These are phyloP conservation scores for Ailuropoda melanoleuca DNA, from an alignment of 2,113 vertebrate species.

Conservation along the genomic window DNA sequence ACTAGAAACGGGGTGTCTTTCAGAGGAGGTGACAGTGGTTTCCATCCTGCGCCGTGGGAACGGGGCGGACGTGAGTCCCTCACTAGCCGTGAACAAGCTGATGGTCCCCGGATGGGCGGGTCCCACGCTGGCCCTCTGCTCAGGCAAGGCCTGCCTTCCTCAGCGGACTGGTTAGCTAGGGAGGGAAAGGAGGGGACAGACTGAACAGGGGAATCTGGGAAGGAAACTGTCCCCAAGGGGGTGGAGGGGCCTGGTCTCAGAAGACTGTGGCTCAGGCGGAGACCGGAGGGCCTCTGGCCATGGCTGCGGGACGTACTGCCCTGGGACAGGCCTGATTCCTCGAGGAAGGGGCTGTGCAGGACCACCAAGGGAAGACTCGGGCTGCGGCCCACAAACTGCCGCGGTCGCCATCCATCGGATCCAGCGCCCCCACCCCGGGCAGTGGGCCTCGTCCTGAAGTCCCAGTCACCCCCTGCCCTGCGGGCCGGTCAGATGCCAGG, in stretches of 20 bases:
- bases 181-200: background rate
- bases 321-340: background rate
- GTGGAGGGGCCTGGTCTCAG: background rate
- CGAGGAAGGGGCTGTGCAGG: background rate
- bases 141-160: background rate
- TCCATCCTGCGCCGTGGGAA: background rate
- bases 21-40: background rate
- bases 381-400: accelerated
- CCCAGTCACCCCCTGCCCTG: background rate
- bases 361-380: background rate
- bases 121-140: background rate
- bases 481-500: background rate
- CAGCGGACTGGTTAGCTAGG: background rate
- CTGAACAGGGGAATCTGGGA: background rate
- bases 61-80: accelerated
- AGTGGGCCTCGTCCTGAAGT: too few species aligned
- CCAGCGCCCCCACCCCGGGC: background rate
- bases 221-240: background rate
- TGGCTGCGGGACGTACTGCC: background rate
- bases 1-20: background rate
- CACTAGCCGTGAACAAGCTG: accelerated
- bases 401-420: accelerated
- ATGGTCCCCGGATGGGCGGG: accelerated
- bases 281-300: background rate
- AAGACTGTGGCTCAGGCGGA: background rate